Evolutionary conservation across 1,140 invertebrate genomes (phyloP).

Genomic region (Pseudomyrmex pallidus): DNA sequence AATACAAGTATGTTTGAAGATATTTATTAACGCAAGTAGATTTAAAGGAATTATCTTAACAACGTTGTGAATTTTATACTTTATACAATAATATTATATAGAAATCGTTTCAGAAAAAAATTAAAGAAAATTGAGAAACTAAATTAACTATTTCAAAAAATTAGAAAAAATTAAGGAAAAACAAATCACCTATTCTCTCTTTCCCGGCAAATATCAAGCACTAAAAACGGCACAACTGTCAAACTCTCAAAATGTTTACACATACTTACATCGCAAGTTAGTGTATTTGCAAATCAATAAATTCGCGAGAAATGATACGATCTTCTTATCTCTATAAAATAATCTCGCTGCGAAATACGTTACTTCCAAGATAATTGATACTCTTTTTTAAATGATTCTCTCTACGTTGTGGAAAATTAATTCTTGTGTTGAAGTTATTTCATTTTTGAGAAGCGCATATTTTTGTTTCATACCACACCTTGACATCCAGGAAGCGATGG

Average conservation of each 20-base stretch:
- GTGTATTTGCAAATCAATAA: conserved; percentile 1
- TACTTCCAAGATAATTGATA: too few relatives aligned
- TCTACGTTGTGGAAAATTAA: conserved; percentile 1
- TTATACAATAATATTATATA: background rate
- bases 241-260: background rate
- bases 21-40: background rate
- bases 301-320: conserved; percentile 11
- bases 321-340: background rate
- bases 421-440: background rate
- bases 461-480: conserved; percentile 85
- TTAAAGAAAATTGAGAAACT: background rate
- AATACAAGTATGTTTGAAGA: background rate
- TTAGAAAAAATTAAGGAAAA: background rate
- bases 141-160: too few relatives aligned
- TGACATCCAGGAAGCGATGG: conserved; percentile 88
- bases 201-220: conserved; percentile 11
- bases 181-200: background rate
- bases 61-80: background rate
- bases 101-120: background rate
- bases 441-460: background rate
- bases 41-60: background rate
- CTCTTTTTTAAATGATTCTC: background rate
- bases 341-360: background rate
- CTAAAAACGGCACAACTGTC: background rate
- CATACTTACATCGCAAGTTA: background rate